These are phyloP conservation scores for Daphoenositta chrysoptera DNA, from an alignment of 2,113 vertebrate species.

Conservation along the genomic window DNA sequence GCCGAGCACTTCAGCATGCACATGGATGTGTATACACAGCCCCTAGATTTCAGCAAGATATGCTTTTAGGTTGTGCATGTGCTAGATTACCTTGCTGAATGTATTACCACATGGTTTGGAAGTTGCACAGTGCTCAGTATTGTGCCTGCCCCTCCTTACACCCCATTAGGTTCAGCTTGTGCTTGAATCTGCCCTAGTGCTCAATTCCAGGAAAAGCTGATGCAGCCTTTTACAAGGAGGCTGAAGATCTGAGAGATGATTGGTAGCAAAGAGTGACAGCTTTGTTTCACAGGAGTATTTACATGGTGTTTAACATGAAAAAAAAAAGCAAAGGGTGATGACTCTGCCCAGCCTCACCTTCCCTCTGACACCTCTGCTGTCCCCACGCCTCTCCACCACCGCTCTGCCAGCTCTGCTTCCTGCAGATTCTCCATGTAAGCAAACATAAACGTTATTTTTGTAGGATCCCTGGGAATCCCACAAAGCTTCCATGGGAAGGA, in stretches of 20 bases:
- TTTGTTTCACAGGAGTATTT: not conserved
- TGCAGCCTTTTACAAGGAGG: not conserved
- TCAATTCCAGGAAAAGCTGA: not conserved
- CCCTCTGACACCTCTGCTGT: not conserved
- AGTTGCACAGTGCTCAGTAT: not conserved
- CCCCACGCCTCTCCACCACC: not conserved
- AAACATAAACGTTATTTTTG: not conserved
- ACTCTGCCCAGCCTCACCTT: not conserved
- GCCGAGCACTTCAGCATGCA: not conserved
- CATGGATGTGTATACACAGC: not conserved
- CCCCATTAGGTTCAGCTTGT: rapidly evolving
- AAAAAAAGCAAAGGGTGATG: not conserved
- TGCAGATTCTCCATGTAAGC: not conserved
- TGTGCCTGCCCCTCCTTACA: not conserved
- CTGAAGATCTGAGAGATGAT: not conserved
- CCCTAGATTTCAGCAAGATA: not conserved
- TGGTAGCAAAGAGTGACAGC: not conserved
- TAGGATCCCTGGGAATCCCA: not conserved
- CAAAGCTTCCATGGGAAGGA: not conserved
- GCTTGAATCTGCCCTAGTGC: not conserved
- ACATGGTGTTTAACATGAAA: not conserved
- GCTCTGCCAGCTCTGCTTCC: not conserved
- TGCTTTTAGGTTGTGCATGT: not conserved
- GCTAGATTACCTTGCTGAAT: not conserved
- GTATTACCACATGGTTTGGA: rapidly evolving